Evolutionary conservation across 2,888 invertebrate genomes (phyloP).

Genomic region (Lathronympha strigana): DNA sequence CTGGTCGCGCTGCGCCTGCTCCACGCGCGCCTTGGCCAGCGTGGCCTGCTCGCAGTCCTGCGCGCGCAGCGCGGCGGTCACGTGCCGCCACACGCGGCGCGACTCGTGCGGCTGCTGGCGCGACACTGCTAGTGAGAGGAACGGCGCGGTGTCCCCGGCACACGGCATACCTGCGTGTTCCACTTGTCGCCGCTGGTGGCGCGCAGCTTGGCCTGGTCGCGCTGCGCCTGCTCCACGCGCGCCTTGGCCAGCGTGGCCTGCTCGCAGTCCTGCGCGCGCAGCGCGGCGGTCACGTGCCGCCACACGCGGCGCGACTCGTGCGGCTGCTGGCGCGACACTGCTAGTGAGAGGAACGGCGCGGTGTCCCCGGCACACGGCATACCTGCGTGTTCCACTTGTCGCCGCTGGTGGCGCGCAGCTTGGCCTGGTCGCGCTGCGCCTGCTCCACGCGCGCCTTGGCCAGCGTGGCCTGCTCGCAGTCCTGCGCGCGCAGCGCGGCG

Average conservation of each 20-base stretch:
- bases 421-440: constrained; percentile 96
- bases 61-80: no score
- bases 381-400: constrained; percentile 93
- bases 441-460: constrained; percentile 97
- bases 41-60: no score
- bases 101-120: no score
- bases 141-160: no score
- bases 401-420: constrained; percentile 89
- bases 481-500: constrained; percentile 90
- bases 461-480: constrained; percentile 96
- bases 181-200: constrained; percentile 90
- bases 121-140: no score
- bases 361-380: no score
- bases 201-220: constrained; percentile 94
- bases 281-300: no score
- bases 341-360: no score
- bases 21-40: constrained; percentile 94
- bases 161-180: constrained; percentile 89
- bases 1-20: constrained; percentile 97
- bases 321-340: no score
- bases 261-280: no score
- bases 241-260: constrained; percentile 96
- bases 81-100: no score
- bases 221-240: constrained; percentile 95
- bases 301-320: no score